These are phyloP conservation scores for Gasterosteus aculeatus DNA, from an alignment of 2,113 vertebrate species.

Conservation along the genomic window DNA sequence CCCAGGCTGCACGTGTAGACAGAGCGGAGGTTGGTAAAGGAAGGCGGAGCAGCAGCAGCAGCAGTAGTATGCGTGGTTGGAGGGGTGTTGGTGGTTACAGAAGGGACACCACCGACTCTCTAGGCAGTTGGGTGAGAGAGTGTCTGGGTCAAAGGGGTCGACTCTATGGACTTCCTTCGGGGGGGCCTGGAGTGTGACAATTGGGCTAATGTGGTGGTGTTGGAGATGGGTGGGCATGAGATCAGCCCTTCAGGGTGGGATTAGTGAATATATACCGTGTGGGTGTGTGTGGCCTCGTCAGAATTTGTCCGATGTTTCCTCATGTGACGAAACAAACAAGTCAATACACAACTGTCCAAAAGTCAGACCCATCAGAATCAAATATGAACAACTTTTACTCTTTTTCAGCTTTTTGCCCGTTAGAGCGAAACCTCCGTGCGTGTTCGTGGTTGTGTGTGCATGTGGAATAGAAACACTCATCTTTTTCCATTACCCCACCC, in stretches of 20 bases:
- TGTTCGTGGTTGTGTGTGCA: background rate
- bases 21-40: constrained; percentile 23
- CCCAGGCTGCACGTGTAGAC: constrained; percentile 60
- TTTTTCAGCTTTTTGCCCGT: background rate
- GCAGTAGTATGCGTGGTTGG: constrained; percentile 24
- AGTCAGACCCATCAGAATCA: background rate
- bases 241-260: constrained; percentile 14
- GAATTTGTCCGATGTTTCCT: background rate
- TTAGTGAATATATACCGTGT: constrained; percentile 15
- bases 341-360: background rate
- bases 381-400: background rate
- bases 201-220: constrained; percentile 41
- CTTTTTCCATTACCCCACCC: background rate
- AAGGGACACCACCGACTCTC: constrained; percentile 53
- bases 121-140: constrained; percentile 57
- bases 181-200: constrained; percentile 47
- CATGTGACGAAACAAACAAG: background rate
- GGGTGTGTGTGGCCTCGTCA: background rate
- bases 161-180: constrained; percentile 30
- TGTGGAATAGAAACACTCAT: background rate
- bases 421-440: background rate
- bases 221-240: constrained; percentile 34
- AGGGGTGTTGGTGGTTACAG: constrained; percentile 38
- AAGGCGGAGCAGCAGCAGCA: background rate
- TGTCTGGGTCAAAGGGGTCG: constrained; percentile 57